Evolutionary conservation across 1,140 invertebrate species (phyloP).

Genomic region (Eubasilissa regina): DNA sequence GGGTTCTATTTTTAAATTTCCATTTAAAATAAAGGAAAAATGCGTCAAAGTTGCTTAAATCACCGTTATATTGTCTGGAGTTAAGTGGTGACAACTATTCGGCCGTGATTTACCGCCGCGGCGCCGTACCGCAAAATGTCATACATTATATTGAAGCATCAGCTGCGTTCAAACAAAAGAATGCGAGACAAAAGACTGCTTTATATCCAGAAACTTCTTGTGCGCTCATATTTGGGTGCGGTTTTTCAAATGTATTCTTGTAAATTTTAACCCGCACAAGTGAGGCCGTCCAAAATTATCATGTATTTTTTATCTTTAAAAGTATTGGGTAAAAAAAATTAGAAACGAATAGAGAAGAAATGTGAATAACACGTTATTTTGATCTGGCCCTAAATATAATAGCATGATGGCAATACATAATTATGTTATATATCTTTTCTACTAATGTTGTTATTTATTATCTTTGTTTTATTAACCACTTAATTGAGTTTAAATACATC

Average conservation of each 20-base stretch:
- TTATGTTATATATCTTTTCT: too few relatives aligned
- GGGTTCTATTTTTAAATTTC: conserved; percentile 48
- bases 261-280: neutral
- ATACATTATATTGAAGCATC: conserved; percentile 58
- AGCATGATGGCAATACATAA: too few relatives aligned
- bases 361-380: too few relatives aligned
- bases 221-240: neutral
- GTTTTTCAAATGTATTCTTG: conserved; percentile 3
- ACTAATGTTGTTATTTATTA: too few relatives aligned
- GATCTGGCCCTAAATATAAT: too few relatives aligned
- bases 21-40: conserved; percentile 57
- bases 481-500: too few relatives aligned
- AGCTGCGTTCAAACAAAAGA: conserved; percentile 58
- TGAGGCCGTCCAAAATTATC: neutral
- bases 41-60: conserved; percentile 57
- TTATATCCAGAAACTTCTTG: conserved; percentile 36
- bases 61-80: conserved; percentile 60
- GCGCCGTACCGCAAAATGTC: conserved; percentile 55
- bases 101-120: conserved; percentile 55
- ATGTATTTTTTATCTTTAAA: neutral
- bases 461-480: too few relatives aligned
- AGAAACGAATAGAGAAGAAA: too few relatives aligned
- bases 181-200: conserved; percentile 55
- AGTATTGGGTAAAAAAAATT: too few relatives aligned
- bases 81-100: conserved; percentile 60